Evolutionary conservation across 92 coral and sea anemone genomes (phyloP).

Genomic region (Scolanthus callimorphus): DNA sequence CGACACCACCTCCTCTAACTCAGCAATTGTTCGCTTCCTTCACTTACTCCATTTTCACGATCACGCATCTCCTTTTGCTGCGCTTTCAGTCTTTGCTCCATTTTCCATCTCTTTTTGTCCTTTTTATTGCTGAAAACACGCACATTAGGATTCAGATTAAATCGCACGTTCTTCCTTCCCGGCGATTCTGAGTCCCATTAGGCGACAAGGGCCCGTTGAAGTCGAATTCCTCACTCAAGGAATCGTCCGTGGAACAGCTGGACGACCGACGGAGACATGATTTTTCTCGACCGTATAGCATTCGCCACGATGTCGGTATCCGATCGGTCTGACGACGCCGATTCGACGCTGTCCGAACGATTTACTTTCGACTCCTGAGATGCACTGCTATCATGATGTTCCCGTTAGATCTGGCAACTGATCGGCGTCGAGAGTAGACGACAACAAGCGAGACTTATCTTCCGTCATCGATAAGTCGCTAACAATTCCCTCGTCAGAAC

Average conservation of each 20-base stretch:
- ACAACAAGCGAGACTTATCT: slow-evolving; percentile 38
- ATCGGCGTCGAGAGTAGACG: slow-evolving; percentile 4
- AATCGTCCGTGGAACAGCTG: slow-evolving; percentile 81
- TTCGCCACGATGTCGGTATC: slow-evolving; percentile 17
- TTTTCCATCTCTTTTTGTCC: slow-evolving; percentile 84
- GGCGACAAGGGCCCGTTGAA: slow-evolving; percentile 49
- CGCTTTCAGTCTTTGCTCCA: slow-evolving; percentile 51
- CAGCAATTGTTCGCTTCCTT: slow-evolving; percentile 8
- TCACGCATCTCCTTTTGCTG: slow-evolving; percentile 15
- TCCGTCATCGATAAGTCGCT: slow-evolving; percentile 36
- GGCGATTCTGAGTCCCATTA: slow-evolving; percentile 55
- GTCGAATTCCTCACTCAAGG: slow-evolving; percentile 59
- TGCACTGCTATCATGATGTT: neutral
- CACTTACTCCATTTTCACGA: slow-evolving; percentile 21
- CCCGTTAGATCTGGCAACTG: neutral
- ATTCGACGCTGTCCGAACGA: slow-evolving; percentile 34
- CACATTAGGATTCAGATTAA: slow-evolving; percentile 87
- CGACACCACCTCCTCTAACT: neutral
- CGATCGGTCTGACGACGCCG: slow-evolving; percentile 29
- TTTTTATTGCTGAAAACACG: slow-evolving; percentile 94
- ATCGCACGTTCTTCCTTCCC: slow-evolving; percentile 86
- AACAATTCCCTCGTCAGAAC: slow-evolving; percentile 39
- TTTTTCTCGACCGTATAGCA: slow-evolving; percentile 42
- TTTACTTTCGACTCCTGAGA: neutral
- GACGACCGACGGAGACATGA: slow-evolving; percentile 77